Conservation (phyloP, 2,113 vertebrate genomes). For the Reinhardtius hippoglossoides region DNA sequence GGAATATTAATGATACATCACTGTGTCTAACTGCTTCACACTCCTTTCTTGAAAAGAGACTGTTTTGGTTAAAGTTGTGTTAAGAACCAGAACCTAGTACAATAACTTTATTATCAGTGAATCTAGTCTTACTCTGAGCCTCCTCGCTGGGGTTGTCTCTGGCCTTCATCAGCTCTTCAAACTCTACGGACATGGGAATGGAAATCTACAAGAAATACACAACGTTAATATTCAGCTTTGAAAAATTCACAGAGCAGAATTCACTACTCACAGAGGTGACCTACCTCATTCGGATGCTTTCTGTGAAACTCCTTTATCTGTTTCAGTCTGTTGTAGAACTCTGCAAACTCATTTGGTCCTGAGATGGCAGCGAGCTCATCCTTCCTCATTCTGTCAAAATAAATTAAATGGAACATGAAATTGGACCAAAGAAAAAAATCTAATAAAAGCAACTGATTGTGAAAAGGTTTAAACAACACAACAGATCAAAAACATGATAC, state of each 20-base stretch:
- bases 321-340: conserved; percentile 97
- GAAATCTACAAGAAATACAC: conserved; percentile 85
- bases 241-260: fast-evolving
- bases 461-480: not conserved
- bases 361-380: conserved; percentile 97
- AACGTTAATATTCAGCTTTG: fast-evolving
- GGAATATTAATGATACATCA: no score
- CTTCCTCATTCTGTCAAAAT: conserved; percentile 86
- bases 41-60: no score
- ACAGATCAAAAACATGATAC: no score
- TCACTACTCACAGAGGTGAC: not conserved
- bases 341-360: conserved; percentile 96
- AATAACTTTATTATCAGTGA: not conserved
- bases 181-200: conserved; percentile 98
- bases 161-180: conserved; percentile 96
- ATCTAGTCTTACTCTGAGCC: conserved; percentile 89
- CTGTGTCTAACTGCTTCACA: no score
- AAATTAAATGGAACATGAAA: no score
- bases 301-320: conserved; percentile 98
- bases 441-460: no score
- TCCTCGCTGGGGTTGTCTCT: conserved; percentile 96
- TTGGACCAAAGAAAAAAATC: no score
- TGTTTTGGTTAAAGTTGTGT: no score
- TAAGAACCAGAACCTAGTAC: not conserved
- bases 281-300: conserved; percentile 97